These are phyloP conservation scores for Cosmia pyralina DNA, from an alignment of 2,888 invertebrate species.

Conservation along the genomic window DNA sequence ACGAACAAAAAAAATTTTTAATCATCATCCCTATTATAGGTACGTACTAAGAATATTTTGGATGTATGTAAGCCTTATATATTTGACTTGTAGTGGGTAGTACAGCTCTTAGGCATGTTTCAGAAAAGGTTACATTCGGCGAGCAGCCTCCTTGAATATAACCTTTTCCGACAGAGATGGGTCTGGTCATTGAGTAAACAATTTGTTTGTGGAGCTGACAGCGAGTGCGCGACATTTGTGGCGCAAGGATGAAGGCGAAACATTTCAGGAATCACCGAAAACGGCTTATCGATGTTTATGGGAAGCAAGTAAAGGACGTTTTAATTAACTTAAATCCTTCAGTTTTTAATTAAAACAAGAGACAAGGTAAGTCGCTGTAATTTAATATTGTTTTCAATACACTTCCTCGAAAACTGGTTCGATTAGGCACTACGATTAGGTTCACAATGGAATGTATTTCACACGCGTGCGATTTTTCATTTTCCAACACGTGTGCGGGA, in stretches of 20 bases:
- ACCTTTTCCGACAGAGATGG: slow-evolving; percentile 13
- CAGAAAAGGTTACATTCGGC: slow-evolving; percentile 1
- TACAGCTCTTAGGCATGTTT: background rate
- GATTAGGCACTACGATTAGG: no score
- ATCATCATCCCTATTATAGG: background rate
- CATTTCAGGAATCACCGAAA: background rate
- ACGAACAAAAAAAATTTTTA: no score
- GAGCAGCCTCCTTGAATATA: slow-evolving; percentile 5
- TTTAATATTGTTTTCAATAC: slow-evolving; percentile 4
- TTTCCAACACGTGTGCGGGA: no score
- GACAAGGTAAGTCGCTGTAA: background rate
- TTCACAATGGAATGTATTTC: no score
- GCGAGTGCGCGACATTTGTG: slow-evolving; percentile 8
- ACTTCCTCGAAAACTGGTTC: no score
- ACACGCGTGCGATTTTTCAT: no score
- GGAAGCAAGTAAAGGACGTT: background rate
- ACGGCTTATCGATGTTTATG: background rate
- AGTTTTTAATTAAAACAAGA: background rate
- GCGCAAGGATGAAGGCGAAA: background rate
- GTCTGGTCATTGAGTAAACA: slow-evolving; percentile 27
- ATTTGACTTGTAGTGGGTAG: background rate
- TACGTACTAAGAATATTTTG: background rate
- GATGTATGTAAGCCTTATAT: background rate
- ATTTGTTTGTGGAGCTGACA: slow-evolving; percentile 30
- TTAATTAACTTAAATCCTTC: background rate